Evolutionary conservation across 2,888 invertebrate species (phyloP), one percentile per base, ranked within the genome.

Genomic region (Ferrisia virgata): DNA sequence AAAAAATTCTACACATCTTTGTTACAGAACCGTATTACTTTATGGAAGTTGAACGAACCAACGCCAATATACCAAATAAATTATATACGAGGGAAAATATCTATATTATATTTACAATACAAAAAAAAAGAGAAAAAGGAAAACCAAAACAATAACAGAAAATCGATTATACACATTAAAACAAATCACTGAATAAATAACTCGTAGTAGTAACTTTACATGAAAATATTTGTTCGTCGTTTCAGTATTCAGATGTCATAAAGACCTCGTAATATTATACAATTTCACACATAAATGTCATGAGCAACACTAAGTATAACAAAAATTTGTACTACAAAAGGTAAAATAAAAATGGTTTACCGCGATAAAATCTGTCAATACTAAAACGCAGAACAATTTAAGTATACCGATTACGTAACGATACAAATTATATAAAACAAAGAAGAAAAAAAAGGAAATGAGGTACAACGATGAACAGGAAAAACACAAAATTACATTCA

Each of bases 141-240:
- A 72, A 72, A 33, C 25, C 72, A 72, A 72, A 72, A 72, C 72
- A 72, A 72, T 33, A 72, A 72, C 72, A 72, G 72, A 72, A 72
- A 72, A 72, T 72, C 33, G 33, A 72, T 72, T 72, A 15, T 33
- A 33, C n/a, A 33, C 2, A 64, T 28, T 69, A 25, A 33, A 33
- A 33, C 22, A 31, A 69, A 72, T 33, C 36, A 36, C 72, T 72
- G 72, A 72, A 64, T 72, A 72, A 72, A 72, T 72, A 72, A 72
- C 72, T 31, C 33, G 33, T 22, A 72, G 28, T 33, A 72, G 72
- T 36, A 72, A 72, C 72, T 72, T 72, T 72, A 72, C 72, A 72
- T 33, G 33, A 28, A 64, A 72, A 28, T 13, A 15, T 72, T 72
- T 72, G 72, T 72, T 72, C 72, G 28, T 18, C 72, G 72, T 72